A percentile compares a stretch with the other conserved stretches of the same genome.
Conservation (phyloP, 2,797 vertebrate species). For the Phoeniculus purpureus region DNA sequence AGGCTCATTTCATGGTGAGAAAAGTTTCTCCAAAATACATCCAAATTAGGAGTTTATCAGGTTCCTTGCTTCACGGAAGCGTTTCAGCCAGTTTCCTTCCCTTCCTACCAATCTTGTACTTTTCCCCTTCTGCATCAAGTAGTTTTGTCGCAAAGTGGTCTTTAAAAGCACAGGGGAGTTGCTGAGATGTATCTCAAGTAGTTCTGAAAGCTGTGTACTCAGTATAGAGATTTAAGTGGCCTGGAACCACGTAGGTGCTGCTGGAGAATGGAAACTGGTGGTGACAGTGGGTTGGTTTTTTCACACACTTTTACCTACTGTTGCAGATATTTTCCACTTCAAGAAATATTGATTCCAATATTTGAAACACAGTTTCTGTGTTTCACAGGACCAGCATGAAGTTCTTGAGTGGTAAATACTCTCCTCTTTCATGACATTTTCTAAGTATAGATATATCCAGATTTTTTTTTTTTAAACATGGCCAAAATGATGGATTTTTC, state of each 20-base stretch:
- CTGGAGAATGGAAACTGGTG: background rate
- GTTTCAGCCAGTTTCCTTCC: background rate
- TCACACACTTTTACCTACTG: background rate
- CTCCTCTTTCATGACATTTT: background rate
- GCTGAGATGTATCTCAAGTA: background rate
- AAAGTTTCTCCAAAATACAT: background rate
- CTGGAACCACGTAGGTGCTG: background rate
- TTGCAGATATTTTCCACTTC: background rate
- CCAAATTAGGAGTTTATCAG: background rate
- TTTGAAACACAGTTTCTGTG: background rate
- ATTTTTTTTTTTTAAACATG: background rate
- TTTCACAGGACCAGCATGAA: background rate
- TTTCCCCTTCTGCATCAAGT: background rate
- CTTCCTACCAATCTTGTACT: background rate
- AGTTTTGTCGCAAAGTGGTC: background rate
- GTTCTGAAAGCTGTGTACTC: background rate
- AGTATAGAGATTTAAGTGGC: background rate
- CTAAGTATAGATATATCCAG: background rate
- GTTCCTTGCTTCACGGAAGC: background rate
- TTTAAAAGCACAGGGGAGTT: background rate
- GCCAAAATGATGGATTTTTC: background rate
- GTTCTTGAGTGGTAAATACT: background rate
- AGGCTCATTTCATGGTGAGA: background rate
- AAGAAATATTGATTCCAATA: background rate
- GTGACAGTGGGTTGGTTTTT: background rate